Conservation (phyloP, 2,888 invertebrate species). For the Myathropa florea region DNA sequence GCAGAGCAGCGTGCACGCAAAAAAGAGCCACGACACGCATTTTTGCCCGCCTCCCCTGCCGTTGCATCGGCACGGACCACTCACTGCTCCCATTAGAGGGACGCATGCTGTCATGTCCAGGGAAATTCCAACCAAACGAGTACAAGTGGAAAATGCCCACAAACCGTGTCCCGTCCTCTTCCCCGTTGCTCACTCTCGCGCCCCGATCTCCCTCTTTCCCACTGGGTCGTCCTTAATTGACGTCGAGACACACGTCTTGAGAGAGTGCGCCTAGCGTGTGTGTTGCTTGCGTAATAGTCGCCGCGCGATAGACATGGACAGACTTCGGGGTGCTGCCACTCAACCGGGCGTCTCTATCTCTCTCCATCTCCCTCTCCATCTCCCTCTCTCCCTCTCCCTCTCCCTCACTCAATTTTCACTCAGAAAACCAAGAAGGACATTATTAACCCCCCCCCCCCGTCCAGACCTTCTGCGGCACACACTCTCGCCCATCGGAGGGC, state of each 20-base stretch:
- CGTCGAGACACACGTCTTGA: constrained; percentile 28
- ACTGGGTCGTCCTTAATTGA: constrained; percentile 31
- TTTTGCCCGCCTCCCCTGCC: constrained; percentile 20
- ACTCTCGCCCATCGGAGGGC: no score
- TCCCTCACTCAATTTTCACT: background rate
- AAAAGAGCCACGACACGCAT: constrained; percentile 51
- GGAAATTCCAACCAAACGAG: constrained; percentile 59
- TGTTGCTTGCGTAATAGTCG: background rate
- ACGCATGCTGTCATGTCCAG: constrained; percentile 12
- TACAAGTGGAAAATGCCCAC: constrained; percentile 33
- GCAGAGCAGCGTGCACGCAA: constrained; percentile 26
- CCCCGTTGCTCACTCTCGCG: background rate
- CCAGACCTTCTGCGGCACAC: no score
- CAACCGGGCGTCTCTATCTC: no score
- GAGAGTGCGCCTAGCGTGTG: constrained; percentile 45
- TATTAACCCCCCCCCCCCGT: constrained; percentile 22
- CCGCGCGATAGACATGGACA: background rate
- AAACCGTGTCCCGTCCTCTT: background rate
- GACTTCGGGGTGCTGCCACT: constrained; percentile 24
- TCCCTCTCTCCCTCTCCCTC: background rate
- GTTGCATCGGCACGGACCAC: constrained; percentile 3
- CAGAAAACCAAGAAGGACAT: constrained; percentile 44
- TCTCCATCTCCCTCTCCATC: background rate
- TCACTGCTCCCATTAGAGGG: constrained; percentile 43
- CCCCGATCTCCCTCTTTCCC: background rate